Evolutionary conservation across 2,113 vertebrate genomes (phyloP), one percentile per base, ranked within the genome.

Genomic region (Chamaetylas fuelleborni): DNA sequence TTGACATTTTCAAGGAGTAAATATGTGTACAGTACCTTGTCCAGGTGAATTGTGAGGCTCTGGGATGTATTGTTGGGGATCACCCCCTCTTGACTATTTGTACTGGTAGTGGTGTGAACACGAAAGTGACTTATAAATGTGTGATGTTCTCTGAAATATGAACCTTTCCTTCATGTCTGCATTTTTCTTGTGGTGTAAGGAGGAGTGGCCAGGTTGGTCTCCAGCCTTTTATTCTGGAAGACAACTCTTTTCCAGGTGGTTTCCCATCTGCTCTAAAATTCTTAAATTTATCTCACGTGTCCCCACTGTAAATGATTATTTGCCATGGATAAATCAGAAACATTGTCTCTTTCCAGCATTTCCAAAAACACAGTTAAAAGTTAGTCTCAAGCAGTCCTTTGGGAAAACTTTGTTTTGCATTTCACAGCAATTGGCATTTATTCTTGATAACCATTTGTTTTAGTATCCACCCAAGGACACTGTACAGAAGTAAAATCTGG

Each of bases 381-480:
- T 82, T 88, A 92, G 20, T 81, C n/a, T 72, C 62, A 40, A 96
- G 45, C 33, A 73, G 54, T 54, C 85, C 73, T 80, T 79, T 54
- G 95, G 85, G 92, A 80, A 82, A 90, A 54, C 26, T 20, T 88
- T 73, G 45, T 90, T 96, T 93, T 95, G 76, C 80, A 78, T 89
- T 96, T 92, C 77, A 29, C 7, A 2, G 17, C 47, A 77, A 28
- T 45, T 94, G 62, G 54, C 54, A 24, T 80, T 92, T 95, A 54
- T 81, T 96, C 71, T 88, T 88, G 76, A 88, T 88, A 94, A 66
- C 88, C 88, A 66, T 94, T 93, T 92, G 58, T 38, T 94, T 94
- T 90, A 95, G 54, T 93, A 73, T 62, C 76, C 67, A 47, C 79
- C 50, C 67, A 94, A 95, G 90, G 43, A 90, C 43, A 3, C 53